Evolutionary conservation across 2,797 vertebrate genomes (phyloP).

Genomic region (Gymnodraco acuticeps): DNA sequence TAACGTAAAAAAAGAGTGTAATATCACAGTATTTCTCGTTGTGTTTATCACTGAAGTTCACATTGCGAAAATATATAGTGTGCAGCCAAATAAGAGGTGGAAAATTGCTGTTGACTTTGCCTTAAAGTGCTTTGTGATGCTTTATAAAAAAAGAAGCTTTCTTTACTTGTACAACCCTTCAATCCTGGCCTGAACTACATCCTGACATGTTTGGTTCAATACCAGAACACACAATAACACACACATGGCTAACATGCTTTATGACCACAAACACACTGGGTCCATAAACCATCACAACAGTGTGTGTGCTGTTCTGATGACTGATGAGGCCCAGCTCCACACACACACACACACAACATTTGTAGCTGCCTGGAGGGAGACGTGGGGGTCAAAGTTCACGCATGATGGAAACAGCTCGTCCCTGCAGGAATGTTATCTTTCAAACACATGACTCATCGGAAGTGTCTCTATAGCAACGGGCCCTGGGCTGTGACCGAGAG

Average conservation of each 20-base stretch:
- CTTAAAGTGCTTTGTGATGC: too few relatives aligned
- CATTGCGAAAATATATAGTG: too few relatives aligned
- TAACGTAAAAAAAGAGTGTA: too few relatives aligned
- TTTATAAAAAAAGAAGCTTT: too few relatives aligned
- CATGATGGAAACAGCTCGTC: constrained; percentile 66
- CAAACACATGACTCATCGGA: constrained; percentile 74
- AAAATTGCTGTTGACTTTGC: too few relatives aligned
- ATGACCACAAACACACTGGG: neutral
- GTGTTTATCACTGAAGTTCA: too few relatives aligned
- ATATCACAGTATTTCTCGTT: too few relatives aligned
- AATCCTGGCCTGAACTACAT: neutral
- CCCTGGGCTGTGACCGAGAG: constrained; percentile 52
- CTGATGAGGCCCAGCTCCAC: constrained; percentile 34
- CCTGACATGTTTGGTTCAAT: neutral
- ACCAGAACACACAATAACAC: neutral
- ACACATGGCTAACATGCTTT: neutral
- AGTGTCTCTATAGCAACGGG: constrained; percentile 58
- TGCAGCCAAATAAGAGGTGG: too few relatives aligned
- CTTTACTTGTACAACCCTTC: too few relatives aligned
- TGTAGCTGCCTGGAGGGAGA: constrained; percentile 27
- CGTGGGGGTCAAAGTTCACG: constrained; percentile 63
- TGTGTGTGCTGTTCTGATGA: neutral
- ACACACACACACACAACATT: constrained; percentile 40
- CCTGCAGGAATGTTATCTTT: constrained; percentile 73
- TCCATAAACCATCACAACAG: constrained; percentile 23